Base-by-base conservation (phyloP, 2,888 invertebrate species). In the Zygothrica quintamaculata region DNA sequence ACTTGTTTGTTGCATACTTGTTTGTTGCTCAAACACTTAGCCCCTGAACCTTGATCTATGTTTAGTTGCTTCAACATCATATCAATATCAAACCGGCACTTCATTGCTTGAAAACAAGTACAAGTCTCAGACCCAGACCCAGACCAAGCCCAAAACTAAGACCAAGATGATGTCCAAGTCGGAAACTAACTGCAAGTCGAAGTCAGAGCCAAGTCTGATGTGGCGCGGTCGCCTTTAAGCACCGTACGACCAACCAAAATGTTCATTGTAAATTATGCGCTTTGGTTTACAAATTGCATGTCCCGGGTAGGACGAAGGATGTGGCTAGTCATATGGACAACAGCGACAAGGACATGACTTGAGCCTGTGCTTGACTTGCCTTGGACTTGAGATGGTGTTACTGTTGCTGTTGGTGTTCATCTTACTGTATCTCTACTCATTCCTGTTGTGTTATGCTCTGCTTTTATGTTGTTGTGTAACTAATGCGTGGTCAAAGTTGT, bases 401-500 rank as follows among this genome's bases (percentile, higher is more conserved):
- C 1, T 36, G 36, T 15, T 36, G 36, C 1, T 29, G 29, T 29
- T 6, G 15, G 34, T 15, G 36, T 42, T 33, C 26, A 16, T 25
- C 3, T 3, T 12, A 13, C 33, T 16, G 29, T 26, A 36, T 9
- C 9, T n/a, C 9, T 16, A 3, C 16, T 1, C 33, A n/a, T 8
- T 6, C 18, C 29, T 29, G 3, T 0, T 8, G 33, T 60, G 53
- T 53, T 50, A 43, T 59, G 52, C 47, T 59, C 64, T 65, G 52
- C 47, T 65, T 70, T 65, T 70, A 58, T 74, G 77, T 73, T 73
- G 68, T 74, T 73, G 69, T 77, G 70, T 76, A 77, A 79, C 81
- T 80, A 80, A 80, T 86, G 86, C 80, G 84, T 86, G 80, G 80
- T 80, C 74, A 80, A 80, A 85, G 84, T 79, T 80, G 80, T 80